Percentiles rank a stretch among this genome's conserved stretches.
phyloP scores from a whole-genome alignment of 2,113 vertebrate species.

The Nycticorax nycticorax region DNA sequence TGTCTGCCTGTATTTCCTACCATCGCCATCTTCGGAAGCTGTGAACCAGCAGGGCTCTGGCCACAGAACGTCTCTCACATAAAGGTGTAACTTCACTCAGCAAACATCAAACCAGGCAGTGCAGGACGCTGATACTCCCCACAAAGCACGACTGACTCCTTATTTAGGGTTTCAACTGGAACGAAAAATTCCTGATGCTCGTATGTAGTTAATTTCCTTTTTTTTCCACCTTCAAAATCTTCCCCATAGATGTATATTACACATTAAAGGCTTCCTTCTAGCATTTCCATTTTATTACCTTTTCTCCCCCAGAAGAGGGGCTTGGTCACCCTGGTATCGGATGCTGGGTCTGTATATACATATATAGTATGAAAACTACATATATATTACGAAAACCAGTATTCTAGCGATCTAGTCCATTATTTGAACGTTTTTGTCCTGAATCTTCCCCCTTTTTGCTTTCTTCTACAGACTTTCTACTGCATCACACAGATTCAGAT shows the following conservation, averaged over 20 bases:
- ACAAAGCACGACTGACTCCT: background rate
- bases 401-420: background rate
- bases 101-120: background rate
- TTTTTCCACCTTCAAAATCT: background rate
- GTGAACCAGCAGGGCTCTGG: background rate
- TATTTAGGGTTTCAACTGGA: background rate
- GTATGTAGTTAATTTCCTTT: background rate
- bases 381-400: background rate
- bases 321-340: background rate
- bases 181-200: background rate
- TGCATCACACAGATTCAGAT: background rate
- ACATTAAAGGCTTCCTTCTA: background rate
- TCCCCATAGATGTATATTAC: accelerated
- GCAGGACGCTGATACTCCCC: background rate
- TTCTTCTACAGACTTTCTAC: background rate
- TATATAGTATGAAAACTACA: background rate
- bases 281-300: background rate
- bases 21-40: background rate
- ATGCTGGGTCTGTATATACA: too few relatives aligned
- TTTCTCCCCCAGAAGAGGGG: background rate
- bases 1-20: background rate
- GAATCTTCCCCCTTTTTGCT: background rate
- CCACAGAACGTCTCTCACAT: background rate
- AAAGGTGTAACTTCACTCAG: background rate
- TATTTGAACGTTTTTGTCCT: background rate